Evolutionary conservation across 2,113 vertebrate genomes (phyloP).

Genomic region (Esox niger): DNA sequence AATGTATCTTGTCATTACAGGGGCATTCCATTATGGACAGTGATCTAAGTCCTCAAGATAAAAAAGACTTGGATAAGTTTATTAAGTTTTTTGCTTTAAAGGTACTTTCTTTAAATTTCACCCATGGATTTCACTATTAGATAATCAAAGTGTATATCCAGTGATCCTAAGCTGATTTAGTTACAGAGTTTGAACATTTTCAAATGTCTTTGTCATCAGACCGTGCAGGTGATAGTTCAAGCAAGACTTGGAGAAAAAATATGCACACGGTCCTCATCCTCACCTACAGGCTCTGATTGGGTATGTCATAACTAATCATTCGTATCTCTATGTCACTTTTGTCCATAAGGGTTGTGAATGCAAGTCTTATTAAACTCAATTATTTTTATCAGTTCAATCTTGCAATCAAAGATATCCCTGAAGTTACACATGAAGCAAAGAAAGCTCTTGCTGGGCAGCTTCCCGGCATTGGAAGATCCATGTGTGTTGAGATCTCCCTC

Average conservation of each 20-base stretch:
- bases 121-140: not conserved
- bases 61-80: slow-evolving; percentile 99
- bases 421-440: slow-evolving; percentile 99
- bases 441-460: slow-evolving; percentile 94
- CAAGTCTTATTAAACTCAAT: not conserved
- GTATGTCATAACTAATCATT: slow-evolving; percentile 65
- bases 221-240: slow-evolving; percentile 98
- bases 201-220: slow-evolving; percentile 68
- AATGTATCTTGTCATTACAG: slow-evolving; percentile 56
- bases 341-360: not conserved
- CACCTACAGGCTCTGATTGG: slow-evolving; percentile 98
- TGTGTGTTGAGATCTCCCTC: slow-evolving; percentile 98
- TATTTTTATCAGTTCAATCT: slow-evolving; percentile 87
- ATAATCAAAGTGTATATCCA: not conserved
- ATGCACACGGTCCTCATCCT: slow-evolving; percentile 91
- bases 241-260: slow-evolving; percentile 97
- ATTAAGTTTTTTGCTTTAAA: slow-evolving; percentile 99
- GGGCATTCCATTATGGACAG: slow-evolving; percentile 87
- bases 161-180: too few relatives aligned
- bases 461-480: slow-evolving; percentile 90
- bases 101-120: slow-evolving; percentile 66
- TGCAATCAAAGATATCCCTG: slow-evolving; percentile 98
- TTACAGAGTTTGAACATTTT: not conserved
- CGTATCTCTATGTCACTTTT: not conserved
- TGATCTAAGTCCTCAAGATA: slow-evolving; percentile 96